phyloP scores from a whole-genome alignment of 1,140 invertebrate species.

The Caenorhabditis remanei region DNA sequence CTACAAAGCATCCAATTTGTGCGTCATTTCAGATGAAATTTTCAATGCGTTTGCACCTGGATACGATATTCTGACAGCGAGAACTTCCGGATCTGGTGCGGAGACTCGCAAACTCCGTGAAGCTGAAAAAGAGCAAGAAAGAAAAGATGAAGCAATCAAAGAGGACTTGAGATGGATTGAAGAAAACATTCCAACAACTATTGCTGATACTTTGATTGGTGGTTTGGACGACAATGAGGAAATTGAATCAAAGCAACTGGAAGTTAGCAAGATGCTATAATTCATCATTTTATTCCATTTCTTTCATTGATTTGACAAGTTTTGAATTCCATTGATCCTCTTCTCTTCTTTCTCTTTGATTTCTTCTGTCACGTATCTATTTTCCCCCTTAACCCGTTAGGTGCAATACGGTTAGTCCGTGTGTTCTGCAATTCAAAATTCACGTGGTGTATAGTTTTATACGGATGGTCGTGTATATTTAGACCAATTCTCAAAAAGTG shows the following conservation, averaged over 20 bases:
- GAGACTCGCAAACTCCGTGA: conserved; percentile 62
- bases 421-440: conserved; percentile 12
- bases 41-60: conserved; percentile 65
- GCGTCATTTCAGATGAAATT: conserved; percentile 70
- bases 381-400: background rate
- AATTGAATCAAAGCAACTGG: conserved; percentile 79
- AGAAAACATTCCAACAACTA: conserved; percentile 80
- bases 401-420: conserved; percentile 53
- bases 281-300: background rate
- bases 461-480: conserved; percentile 2
- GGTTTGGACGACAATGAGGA: conserved; percentile 80
- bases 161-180: conserved; percentile 81
- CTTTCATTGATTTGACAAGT: conserved; percentile 1
- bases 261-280: conserved; percentile 80
- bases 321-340: background rate
- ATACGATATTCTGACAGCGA: conserved; percentile 52
- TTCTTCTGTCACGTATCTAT: background rate
- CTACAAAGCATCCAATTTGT: background rate
- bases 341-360: background rate
- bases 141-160: conserved; percentile 60
- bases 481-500: background rate
- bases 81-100: conserved; percentile 53
- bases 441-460: conserved; percentile 55
- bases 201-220: conserved; percentile 79
- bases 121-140: conserved; percentile 55